Evolutionary conservation across 2,888 invertebrate species (phyloP).

Genomic region (Lepidochrysops patricia): DNA sequence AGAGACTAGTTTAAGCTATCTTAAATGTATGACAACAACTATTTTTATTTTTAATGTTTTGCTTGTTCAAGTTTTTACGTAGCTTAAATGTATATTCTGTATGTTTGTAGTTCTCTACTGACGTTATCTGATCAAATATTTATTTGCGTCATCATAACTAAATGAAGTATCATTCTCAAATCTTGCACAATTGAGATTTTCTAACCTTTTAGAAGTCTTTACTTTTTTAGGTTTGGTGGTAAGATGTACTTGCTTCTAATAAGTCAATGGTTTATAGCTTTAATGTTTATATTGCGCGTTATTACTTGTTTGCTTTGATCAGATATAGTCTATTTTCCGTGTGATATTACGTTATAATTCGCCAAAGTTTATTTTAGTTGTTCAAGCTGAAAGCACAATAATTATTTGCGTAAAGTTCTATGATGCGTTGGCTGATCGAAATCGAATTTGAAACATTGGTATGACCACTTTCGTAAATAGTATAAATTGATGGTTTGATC

Average conservation of each 20-base stretch:
- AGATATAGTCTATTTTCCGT: slow-evolving; percentile 23
- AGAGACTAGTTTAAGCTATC: slow-evolving; percentile 16
- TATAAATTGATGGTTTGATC: neutral
- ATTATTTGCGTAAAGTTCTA: slow-evolving; percentile 8
- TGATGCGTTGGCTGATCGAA: slow-evolving; percentile 1
- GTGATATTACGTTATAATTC: slow-evolving; percentile 46
- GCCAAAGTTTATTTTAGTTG: slow-evolving; percentile 63
- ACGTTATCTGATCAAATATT: slow-evolving; percentile 1
- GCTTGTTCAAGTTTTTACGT: slow-evolving; percentile 11
- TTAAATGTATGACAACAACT: slow-evolving; percentile 11
- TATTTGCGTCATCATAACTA: slow-evolving; percentile 15
- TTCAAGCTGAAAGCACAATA: slow-evolving; percentile 39
- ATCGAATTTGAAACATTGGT: neutral
- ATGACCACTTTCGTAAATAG: neutral
- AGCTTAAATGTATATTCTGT: slow-evolving; percentile 11
- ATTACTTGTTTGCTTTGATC: neutral
- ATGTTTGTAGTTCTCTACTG: neutral
- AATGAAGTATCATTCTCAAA: slow-evolving; percentile 10
- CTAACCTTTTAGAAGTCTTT: neutral
- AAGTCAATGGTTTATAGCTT: neutral
- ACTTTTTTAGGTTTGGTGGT: neutral
- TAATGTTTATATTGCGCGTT: neutral
- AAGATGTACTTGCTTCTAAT: neutral
- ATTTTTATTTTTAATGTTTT: slow-evolving; percentile 14
- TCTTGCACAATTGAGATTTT: neutral